Evolutionary conservation across 2,113 vertebrate species (phyloP).

Genomic region (Gopherus flavomarginatus): DNA sequence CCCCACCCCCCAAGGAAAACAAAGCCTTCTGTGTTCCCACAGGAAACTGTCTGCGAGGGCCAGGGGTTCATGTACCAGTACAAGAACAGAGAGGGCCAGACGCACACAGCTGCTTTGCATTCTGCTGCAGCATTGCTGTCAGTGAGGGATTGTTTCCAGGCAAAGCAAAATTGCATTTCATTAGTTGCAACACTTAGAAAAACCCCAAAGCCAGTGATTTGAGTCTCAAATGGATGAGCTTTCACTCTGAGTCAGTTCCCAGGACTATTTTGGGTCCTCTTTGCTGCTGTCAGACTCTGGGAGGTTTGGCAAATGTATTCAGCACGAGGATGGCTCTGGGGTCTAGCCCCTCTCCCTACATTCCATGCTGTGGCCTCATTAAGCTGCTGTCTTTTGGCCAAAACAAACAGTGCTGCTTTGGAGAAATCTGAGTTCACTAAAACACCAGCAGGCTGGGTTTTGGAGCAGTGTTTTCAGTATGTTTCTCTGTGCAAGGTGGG

Average conservation of each 20-base stretch:
- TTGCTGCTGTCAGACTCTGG: background rate
- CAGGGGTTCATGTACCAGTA: background rate
- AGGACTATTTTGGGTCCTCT: background rate
- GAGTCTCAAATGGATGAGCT: background rate
- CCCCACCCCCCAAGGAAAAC: rapidly evolving
- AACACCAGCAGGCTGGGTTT: background rate
- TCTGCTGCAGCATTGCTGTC: background rate
- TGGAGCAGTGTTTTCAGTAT: background rate
- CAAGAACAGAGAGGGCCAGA: background rate
- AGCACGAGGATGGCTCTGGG: rapidly evolving
- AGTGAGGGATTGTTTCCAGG: constrained; percentile 21
- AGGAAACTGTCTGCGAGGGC: background rate
- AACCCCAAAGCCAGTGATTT: rapidly evolving
- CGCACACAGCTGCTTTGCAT: background rate
- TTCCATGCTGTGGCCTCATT: rapidly evolving
- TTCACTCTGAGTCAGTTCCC: constrained; percentile 47
- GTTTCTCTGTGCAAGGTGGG: background rate
- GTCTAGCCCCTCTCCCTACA: background rate
- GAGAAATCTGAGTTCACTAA: background rate
- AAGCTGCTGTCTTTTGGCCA: background rate
- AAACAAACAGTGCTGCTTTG: background rate
- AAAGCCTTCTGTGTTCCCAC: background rate
- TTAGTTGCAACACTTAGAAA: constrained; percentile 63
- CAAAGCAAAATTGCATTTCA: constrained; percentile 47
- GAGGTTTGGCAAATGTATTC: background rate